A percentile compares a stretch with the other conserved stretches of the same genome.
Evolutionary conservation across 2,113 vertebrate genomes (phyloP).

Genomic region (Pica pica): DNA sequence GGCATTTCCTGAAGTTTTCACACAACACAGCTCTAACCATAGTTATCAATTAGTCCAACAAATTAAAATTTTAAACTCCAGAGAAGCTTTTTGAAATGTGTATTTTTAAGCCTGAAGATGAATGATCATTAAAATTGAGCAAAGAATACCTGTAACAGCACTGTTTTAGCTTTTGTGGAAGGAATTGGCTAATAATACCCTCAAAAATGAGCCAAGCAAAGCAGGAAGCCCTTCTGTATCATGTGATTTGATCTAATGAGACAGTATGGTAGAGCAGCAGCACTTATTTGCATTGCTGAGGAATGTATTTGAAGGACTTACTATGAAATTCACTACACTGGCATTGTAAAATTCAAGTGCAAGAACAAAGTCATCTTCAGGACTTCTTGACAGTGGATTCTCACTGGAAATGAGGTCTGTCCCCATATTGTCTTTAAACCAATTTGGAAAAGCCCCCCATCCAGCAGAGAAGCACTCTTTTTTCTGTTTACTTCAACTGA

Average conservation of each 20-base stretch:
- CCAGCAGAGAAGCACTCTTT: not conserved
- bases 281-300: not conserved
- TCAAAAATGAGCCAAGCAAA: not conserved
- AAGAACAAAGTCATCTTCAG: not conserved
- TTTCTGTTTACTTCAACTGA: not conserved
- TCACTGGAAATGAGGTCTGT: not conserved
- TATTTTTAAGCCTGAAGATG: not conserved
- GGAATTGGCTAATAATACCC: not conserved
- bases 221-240: not conserved
- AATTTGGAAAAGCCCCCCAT: accelerated
- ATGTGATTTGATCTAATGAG: not conserved
- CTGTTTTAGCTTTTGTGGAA: not conserved
- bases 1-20: not conserved
- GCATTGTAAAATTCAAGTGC: not conserved
- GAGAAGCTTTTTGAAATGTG: not conserved
- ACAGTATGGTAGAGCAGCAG: not conserved
- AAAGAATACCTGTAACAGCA: not conserved
- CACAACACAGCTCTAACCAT: not conserved
- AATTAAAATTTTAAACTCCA: not conserved
- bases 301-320: not conserved
- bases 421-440: not conserved
- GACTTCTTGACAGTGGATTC: not conserved
- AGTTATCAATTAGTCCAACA: not conserved
- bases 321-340: not conserved
- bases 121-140: not conserved